phyloP scores from a whole-genome alignment of 1,140 invertebrate genomes.

The Contarinia nasturtii region DNA sequence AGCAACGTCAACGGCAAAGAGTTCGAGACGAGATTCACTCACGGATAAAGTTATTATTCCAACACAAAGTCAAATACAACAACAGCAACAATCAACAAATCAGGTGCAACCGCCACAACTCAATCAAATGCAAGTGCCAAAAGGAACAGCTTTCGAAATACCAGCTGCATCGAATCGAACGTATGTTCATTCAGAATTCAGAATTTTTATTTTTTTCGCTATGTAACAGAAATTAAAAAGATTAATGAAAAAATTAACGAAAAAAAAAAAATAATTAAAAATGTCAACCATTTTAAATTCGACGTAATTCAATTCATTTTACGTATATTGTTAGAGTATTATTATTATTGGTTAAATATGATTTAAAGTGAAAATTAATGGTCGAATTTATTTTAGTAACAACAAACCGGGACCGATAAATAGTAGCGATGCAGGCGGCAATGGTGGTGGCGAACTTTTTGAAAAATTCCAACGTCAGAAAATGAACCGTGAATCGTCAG shows the following conservation, averaged over 20 bases:
- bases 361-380: no score
- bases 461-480: constrained; percentile 30
- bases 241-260: no score
- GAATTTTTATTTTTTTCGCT: no score
- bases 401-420: no score
- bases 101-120: not conserved
- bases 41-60: constrained; percentile 1
- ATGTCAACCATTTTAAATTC: not conserved
- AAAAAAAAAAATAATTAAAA: no score
- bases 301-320: not conserved
- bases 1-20: constrained; percentile 5
- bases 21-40: constrained; percentile 5
- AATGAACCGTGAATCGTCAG: constrained; percentile 3
- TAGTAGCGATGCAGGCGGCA: not conserved
- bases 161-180: not conserved
- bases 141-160: not conserved
- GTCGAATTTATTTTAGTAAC: not conserved
- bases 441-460: constrained; percentile 5
- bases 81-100: not conserved
- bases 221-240: no score
- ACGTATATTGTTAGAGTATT: not conserved
- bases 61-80: not conserved
- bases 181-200: not conserved
- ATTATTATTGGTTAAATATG: no score
- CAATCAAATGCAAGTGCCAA: constrained; percentile 1